Conservation (phyloP, 2,888 invertebrate species). For the Plagodis dolabraria region DNA sequence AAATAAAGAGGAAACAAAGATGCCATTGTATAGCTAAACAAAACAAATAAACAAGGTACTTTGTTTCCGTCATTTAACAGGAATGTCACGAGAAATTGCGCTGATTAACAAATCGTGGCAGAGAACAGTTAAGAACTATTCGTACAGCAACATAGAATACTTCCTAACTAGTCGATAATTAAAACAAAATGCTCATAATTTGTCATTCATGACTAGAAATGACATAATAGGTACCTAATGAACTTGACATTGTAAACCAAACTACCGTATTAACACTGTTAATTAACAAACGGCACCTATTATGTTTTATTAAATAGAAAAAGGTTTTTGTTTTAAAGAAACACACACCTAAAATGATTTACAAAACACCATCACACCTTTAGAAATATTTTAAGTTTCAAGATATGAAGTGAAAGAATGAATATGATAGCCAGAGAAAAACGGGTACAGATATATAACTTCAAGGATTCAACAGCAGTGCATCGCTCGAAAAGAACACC, state of each 20-base stretch:
- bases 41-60: constrained; percentile 3
- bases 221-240: constrained; percentile 1
- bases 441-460: no score
- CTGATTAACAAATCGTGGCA: constrained; percentile 21
- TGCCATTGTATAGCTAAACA: constrained; percentile 8
- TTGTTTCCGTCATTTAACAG: constrained; percentile 21
- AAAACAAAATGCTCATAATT: constrained; percentile 30
- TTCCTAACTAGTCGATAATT: constrained; percentile 29
- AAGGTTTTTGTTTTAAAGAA: no score
- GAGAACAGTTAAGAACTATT: constrained; percentile 23
- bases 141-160: constrained; percentile 6
- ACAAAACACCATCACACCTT: no score
- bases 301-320: no score
- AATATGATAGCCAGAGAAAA: no score
- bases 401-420: no score
- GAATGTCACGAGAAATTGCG: constrained; percentile 35
- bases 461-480: no score
- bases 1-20: background rate
- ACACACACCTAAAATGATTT: no score
- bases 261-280: background rate
- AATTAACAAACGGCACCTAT: no score
- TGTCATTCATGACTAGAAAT: constrained; percentile 16
- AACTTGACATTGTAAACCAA: constrained; percentile 13
- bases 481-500: no score
- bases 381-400: no score